Conservation (phyloP, 2,113 vertebrate species). For the Aramus guarauna region DNA sequence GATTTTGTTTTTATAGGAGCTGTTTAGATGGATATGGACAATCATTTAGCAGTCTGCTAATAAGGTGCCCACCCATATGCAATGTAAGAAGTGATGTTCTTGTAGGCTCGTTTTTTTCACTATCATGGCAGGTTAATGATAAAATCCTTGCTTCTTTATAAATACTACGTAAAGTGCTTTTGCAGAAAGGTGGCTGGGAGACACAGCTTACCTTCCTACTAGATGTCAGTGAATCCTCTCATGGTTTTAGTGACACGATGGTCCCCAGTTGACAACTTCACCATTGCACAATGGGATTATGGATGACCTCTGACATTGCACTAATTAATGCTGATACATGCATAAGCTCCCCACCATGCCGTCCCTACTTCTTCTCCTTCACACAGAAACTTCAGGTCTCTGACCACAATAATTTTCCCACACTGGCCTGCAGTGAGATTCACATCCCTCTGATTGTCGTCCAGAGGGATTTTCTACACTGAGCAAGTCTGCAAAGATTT, state of each 20-base stretch:
- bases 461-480: not conserved
- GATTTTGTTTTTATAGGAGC: not conserved
- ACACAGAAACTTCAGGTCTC: not conserved
- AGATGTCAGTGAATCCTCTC: not conserved
- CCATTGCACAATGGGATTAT: not conserved
- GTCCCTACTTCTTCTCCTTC: not conserved
- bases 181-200: not conserved
- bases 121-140: accelerated
- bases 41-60: not conserved
- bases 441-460: not conserved
- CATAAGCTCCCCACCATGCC: not conserved
- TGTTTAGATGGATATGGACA: not conserved
- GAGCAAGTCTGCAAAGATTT: not conserved
- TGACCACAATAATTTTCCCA: not conserved
- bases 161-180: not conserved
- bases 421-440: not conserved
- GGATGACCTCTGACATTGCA: not conserved
- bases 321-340: conserved; percentile 1
- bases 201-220: not conserved
- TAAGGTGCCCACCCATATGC: too few species aligned
- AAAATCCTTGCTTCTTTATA: not conserved
- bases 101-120: not conserved
- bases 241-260: not conserved
- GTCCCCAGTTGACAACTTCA: not conserved
- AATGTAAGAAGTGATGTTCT: not conserved